A percentile compares a stretch with the other conserved stretches of the same genome.
phyloP scores from a whole-genome alignment of 2,797 vertebrate species.

The Anguilla obscura region DNA sequence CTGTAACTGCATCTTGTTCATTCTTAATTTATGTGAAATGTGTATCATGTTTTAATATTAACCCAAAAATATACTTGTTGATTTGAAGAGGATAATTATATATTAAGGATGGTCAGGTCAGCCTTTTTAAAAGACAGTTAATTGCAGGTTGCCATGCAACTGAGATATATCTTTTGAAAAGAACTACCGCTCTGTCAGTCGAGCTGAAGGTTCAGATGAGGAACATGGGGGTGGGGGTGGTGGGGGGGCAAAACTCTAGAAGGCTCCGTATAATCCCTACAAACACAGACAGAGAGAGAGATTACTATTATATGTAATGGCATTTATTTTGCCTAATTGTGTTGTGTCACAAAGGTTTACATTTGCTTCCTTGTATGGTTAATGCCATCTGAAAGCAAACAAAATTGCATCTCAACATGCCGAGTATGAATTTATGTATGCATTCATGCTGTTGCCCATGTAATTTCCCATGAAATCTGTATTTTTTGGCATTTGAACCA shows the following conservation, averaged over 20 bases:
- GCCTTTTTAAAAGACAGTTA: conserved; percentile 60
- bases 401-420: not conserved
- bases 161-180: conserved; percentile 58
- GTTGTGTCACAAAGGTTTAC: not conserved
- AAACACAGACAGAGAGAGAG: not conserved
- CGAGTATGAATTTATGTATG: not conserved
- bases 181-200: conserved; percentile 58
- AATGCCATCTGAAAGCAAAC: not conserved
- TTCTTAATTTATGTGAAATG: conserved; percentile 41
- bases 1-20: not conserved
- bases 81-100: conserved; percentile 43
- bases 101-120: conserved; percentile 43
- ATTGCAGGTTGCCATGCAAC: conserved; percentile 74
- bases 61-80: not conserved
- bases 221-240: conserved; percentile 29
- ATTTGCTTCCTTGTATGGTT: not conserved
- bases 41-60: conserved; percentile 48
- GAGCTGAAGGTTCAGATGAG: conserved; percentile 58
- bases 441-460: not conserved
- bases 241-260: no score
- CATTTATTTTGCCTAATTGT: not conserved
- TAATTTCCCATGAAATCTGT: not conserved
- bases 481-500: not conserved
- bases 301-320: not conserved
- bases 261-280: not conserved